phyloP scores from a whole-genome alignment of 2,797 vertebrate genomes.

The Falco berigora region DNA sequence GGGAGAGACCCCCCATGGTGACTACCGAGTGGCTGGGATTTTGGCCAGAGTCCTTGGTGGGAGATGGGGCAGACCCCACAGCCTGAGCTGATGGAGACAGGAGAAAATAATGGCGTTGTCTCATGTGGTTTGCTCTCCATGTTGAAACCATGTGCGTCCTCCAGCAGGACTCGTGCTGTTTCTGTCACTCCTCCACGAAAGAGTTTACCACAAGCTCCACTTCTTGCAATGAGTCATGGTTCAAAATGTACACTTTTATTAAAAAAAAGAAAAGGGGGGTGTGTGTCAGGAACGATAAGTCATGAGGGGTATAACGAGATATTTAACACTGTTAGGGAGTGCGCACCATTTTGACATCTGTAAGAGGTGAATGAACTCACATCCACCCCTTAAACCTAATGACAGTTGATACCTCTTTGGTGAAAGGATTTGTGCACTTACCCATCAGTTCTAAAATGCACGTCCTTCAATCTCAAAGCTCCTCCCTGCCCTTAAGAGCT shows the following conservation, averaged over 20 bases:
- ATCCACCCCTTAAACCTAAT: not conserved
- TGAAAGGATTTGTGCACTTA: not conserved
- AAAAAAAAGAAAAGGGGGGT: not conserved
- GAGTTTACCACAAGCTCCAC: not conserved
- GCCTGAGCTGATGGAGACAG: not conserved
- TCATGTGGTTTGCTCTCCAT: not conserved
- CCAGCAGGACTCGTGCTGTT: not conserved
- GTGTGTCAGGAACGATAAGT: not conserved
- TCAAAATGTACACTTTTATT: not conserved
- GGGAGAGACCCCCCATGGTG: not conserved
- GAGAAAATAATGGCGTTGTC: not conserved
- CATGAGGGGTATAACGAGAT: not conserved
- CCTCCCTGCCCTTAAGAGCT: not conserved
- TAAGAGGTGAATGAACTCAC: not conserved
- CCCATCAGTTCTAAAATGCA: not conserved
- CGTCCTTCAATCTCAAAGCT: not conserved
- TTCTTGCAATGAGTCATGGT: not conserved
- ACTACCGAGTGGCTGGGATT: accelerated
- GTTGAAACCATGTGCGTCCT: not conserved
- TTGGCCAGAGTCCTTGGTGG: not conserved
- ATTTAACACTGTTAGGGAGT: not conserved
- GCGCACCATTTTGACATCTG: not conserved
- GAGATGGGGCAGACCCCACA: not conserved
- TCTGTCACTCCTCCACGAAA: not conserved
- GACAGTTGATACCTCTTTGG: not conserved